A percentile compares a stretch with the other conserved stretches of the same genome.
These are phyloP conservation scores for Pampusana beccarii DNA, from an alignment of 2,113 vertebrate genomes.

Conservation along the genomic window DNA sequence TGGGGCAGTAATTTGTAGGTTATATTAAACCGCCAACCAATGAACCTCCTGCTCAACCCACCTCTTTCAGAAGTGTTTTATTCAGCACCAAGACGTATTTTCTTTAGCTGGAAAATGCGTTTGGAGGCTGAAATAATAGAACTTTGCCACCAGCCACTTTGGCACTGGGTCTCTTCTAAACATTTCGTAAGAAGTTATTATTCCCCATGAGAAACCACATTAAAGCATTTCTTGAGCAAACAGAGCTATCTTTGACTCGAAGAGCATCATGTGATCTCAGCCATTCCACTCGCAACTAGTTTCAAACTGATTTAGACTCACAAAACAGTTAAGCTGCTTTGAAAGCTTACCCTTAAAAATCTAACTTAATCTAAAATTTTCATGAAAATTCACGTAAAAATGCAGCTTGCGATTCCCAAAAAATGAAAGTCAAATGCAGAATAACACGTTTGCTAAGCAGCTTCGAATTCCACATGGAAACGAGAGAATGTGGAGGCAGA, in stretches of 20 bases:
- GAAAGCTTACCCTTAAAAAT: not conserved
- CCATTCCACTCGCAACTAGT: not conserved
- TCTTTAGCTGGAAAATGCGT: not conserved
- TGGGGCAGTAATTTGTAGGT: not conserved
- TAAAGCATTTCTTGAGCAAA: not conserved
- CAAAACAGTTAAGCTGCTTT: not conserved
- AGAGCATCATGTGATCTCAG: not conserved
- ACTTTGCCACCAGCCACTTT: not conserved
- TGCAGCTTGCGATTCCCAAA: not conserved
- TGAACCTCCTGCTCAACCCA: not conserved
- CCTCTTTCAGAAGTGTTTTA: not conserved
- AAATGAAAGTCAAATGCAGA: not conserved
- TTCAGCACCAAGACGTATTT: not conserved
- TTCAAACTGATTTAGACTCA: not conserved
- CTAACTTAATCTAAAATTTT: not conserved
- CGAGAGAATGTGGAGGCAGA: not conserved
- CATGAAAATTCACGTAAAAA: slow-evolving; percentile 1
- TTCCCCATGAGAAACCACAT: slow-evolving; percentile 9
- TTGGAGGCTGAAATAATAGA: not conserved
- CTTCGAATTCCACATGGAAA: not conserved
- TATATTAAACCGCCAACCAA: not conserved
- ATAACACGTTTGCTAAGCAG: not conserved
- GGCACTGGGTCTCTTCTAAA: not conserved
- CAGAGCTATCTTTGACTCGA: not conserved
- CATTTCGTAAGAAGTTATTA: not conserved